Base-by-base conservation (phyloP, 2,888 invertebrate genomes). In the Physocephala rufipes region DNA sequence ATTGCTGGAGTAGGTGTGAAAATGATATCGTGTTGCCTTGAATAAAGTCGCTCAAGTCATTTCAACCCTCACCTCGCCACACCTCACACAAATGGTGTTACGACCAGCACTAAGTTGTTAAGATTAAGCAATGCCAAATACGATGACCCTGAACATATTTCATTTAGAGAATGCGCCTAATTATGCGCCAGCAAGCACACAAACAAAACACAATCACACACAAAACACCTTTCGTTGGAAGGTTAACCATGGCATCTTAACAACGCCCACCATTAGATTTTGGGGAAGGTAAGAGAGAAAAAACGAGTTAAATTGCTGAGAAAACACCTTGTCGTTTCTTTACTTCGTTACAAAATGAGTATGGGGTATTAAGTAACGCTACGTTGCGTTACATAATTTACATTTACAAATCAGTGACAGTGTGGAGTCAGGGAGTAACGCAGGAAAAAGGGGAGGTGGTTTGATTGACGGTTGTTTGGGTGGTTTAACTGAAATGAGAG, bases 171-270 rank as follows among this genome's bases (percentile, higher is more conserved):
- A 12, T 21, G 49, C 16, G 30, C 26, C 63, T 63, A 49, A 64
- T 64, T 64, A 64, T 64, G 64, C 64, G 64, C 12, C 64, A 9
- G 15, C 45, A 28, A 28, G 30, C 26, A 64, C n/a, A n/a, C 49
- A n/a, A 49, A 28, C 26, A 19, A 19, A 12, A 12, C 36, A 24
- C 45, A 47, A 28, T 28, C 26, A 64, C n/a, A n/a, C 49, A n/a
- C 64, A 28, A 16, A 19, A 12, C 4, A 4, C 21, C 21, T 9
- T 13, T 2, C n/a, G n/a, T 21, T 53, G 9, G 21, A 53, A 53
- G 53, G 16, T 9, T 53, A 53, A 12, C 53, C 21, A 53, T 7
- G 53, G 19, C 49, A 19, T 19, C 16, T n/a, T 19, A 16, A 49
- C 49, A 21, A 3, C 53, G 53, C 21, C 53, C 21, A 12, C 53